Evolutionary conservation across 2,113 vertebrate species (phyloP), one percentile per base, ranked within the genome.

Genomic region (Camelus dromedarius): DNA sequence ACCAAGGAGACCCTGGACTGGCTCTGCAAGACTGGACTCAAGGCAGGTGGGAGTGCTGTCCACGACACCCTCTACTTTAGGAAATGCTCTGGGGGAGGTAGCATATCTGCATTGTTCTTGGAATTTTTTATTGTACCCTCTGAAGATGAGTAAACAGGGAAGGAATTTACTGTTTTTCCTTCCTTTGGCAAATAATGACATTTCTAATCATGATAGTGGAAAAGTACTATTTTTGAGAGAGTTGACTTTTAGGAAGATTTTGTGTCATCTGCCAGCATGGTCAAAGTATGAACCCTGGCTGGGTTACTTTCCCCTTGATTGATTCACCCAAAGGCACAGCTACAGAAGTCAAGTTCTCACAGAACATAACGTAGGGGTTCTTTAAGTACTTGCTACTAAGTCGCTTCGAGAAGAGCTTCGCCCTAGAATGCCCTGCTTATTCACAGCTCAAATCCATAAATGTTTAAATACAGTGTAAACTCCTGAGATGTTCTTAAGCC

Each of bases 81-180:
- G 26, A 30, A 67, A 32, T 30, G 19, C 60, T 77, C 10, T 32
- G 52, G 75, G 30, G 52, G 38, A 15, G 15, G 50, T 2, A 38
- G 42, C 18, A 0, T 56, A 72, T 80, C 85, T 80, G 24, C 64
- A 30, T 2, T 46, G 88, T 54, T 75, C 54, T 60, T 46, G 66
- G 81, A 93, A 90, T 64, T 32, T 85, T 95, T 70, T 19, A 85
- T 58, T 83, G 46, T 83, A 66, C 66, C 35, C 89, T 95, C 66
- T 46, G 58, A 96, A 95, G 87, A 96, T 97, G 96, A 97, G 52
- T 64, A 84, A 92, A 91, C 7, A 94, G n/a, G 92, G 62, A 95
- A 98, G 62, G 91, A 97, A 97, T 97, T 96, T 76, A 77, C 58
- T 91, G 62, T 95, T 96, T 95, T 96, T 80, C 76, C 76, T 93